These are phyloP conservation scores for Drosophila paucipuncta DNA, from an alignment of 2,888 invertebrate genomes.

Conservation along the genomic window DNA sequence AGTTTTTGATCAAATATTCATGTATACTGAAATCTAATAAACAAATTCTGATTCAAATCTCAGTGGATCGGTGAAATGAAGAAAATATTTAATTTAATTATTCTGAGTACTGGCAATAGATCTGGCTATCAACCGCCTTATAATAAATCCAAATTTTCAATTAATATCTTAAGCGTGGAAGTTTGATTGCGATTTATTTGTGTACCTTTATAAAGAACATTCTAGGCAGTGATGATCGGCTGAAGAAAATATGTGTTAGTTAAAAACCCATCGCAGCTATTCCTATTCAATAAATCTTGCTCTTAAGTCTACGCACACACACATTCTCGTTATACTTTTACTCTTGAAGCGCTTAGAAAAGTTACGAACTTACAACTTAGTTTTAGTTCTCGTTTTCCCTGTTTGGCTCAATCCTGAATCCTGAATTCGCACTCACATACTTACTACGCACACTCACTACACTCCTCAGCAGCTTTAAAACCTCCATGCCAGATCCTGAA, in stretches of 20 bases:
- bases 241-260: slow-evolving; percentile 6
- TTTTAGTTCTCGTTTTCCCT: slow-evolving; percentile 51
- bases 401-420: slow-evolving; percentile 39
- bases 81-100: neutral
- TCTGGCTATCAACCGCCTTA: neutral
- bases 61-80: neutral
- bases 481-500: slow-evolving; percentile 64
- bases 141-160: neutral
- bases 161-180: neutral
- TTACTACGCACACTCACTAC: neutral
- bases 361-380: slow-evolving; percentile 63
- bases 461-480: slow-evolving; percentile 59
- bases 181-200: neutral
- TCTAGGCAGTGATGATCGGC: slow-evolving; percentile 44
- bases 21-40: neutral
- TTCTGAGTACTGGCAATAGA: neutral
- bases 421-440: slow-evolving; percentile 14
- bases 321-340: slow-evolving; percentile 27
- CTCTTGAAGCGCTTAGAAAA: slow-evolving; percentile 72
- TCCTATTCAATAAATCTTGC: slow-evolving; percentile 23
- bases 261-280: slow-evolving; percentile 37
- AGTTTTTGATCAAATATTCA: neutral
- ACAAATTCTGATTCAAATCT: neutral
- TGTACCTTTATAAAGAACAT: slow-evolving; percentile 32
- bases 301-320: slow-evolving; percentile 50